These are phyloP conservation scores for Mechanitis messenoides DNA, from an alignment of 2,888 invertebrate genomes.

Conservation along the genomic window DNA sequence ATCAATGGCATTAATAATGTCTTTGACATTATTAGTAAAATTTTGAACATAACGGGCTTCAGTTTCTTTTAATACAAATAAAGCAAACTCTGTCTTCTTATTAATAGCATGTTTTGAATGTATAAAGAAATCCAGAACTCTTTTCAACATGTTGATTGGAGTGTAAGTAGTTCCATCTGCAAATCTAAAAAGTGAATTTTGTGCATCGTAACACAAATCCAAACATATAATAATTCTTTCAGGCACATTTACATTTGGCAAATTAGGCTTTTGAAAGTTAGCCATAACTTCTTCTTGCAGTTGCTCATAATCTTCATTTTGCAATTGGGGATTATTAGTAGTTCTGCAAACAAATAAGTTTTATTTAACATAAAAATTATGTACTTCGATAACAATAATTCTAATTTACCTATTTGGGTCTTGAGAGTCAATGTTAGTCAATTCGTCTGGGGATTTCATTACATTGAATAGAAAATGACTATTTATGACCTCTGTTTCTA, in stretches of 20 bases:
- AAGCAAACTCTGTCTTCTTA: constrained; percentile 78
- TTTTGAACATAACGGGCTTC: constrained; percentile 75
- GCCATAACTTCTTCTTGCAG: constrained; percentile 58
- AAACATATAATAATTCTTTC: constrained; percentile 80
- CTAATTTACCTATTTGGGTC: too few relatives aligned
- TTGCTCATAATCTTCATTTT: constrained; percentile 37
- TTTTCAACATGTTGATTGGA: constrained; percentile 79
- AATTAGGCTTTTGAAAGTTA: constrained; percentile 63
- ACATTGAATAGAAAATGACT: too few relatives aligned
- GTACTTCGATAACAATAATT: neutral
- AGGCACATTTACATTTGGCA: constrained; percentile 73
- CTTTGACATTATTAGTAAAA: constrained; percentile 79
- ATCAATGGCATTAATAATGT: constrained; percentile 75
- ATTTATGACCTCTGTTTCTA: too few relatives aligned
- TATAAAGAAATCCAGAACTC: constrained; percentile 78
- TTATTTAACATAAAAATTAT: neutral
- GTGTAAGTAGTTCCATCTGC: constrained; percentile 74
- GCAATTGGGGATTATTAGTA: constrained; percentile 13
- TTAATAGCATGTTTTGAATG: constrained; percentile 78
- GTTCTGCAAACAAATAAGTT: constrained; percentile 26
- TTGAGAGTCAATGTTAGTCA: too few relatives aligned
- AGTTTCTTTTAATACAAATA: constrained; percentile 74
- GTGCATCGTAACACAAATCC: constrained; percentile 77
- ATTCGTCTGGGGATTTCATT: too few relatives aligned
- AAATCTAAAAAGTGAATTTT: constrained; percentile 69